phyloP scores from a whole-genome alignment of 2,888 invertebrate species.

The Dasysyrphus tricinctus region DNA sequence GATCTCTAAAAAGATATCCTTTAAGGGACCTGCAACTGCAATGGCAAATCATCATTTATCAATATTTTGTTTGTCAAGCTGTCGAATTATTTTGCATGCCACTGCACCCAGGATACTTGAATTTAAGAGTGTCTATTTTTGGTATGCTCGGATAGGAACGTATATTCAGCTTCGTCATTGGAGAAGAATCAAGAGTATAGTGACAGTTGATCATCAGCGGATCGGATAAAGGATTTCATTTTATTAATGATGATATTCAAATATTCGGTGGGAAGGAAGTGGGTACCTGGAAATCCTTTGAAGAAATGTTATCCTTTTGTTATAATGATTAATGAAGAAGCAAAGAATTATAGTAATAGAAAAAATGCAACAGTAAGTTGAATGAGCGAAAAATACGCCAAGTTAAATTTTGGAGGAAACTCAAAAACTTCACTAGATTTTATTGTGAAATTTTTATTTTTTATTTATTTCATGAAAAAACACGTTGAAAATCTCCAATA shows the following conservation, averaged over 20 bases:
- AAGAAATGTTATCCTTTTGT: not conserved
- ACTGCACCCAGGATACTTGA: conserved; percentile 52
- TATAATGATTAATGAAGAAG: not conserved
- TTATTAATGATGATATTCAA: not conserved
- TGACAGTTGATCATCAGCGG: not conserved
- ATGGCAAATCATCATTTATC: conserved; percentile 53
- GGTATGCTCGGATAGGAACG: no score
- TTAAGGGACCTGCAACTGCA: not conserved
- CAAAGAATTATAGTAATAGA: no score
- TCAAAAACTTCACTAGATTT: not conserved
- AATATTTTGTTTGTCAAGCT: conserved; percentile 40
- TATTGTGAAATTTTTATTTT: not conserved
- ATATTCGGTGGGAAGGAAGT: not conserved
- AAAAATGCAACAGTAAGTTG: no score
- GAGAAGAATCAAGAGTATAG: conserved; percentile 12
- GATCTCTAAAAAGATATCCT: conserved; percentile 24
- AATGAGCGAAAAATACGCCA: no score
- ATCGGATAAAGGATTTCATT: not conserved
- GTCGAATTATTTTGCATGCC: conserved; percentile 65
- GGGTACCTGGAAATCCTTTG: no score
- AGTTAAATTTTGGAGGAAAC: no score
- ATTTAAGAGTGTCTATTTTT: conserved; percentile 24
- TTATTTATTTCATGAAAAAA: no score
- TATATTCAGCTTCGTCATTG: conserved; percentile 32
- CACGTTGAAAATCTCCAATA: no score